Conservation (phyloP, 2,888 invertebrate genomes). For the Timema podura region DNA sequence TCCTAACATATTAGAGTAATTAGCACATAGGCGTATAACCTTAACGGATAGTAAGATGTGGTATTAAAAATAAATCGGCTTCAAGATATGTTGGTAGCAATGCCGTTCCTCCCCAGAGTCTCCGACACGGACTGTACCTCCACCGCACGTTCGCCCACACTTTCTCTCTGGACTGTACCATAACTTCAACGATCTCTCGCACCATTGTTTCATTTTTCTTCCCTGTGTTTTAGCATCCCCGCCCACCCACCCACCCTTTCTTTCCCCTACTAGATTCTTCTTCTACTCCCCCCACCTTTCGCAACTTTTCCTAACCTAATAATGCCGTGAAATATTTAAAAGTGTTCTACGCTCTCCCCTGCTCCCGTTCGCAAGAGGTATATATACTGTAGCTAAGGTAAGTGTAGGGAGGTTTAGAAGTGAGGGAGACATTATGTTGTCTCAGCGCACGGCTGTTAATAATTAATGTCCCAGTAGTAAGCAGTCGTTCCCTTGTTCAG, state of each 20-base stretch:
- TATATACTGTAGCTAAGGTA: background rate
- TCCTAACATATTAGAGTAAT: too few relatives aligned
- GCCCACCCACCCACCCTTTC: background rate
- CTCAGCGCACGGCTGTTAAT: background rate
- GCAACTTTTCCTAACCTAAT: conserved; percentile 25
- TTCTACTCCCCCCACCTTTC: background rate
- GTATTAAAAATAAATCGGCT: too few relatives aligned
- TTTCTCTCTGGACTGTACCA: too few relatives aligned
- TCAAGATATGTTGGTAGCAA: too few relatives aligned
- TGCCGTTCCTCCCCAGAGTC: too few relatives aligned
- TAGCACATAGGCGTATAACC: too few relatives aligned
- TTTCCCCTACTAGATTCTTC: background rate
- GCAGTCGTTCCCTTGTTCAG: too few relatives aligned
- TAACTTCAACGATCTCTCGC: too few relatives aligned
- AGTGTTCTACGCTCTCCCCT: conserved; percentile 12
- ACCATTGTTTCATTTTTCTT: conserved; percentile 4
- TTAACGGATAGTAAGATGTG: too few relatives aligned
- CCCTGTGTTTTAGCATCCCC: background rate
- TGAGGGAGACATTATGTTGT: background rate
- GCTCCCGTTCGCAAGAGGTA: background rate
- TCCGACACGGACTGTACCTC: too few relatives aligned
- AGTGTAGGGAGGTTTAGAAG: background rate
- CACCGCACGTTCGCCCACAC: too few relatives aligned
- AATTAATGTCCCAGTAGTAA: background rate
- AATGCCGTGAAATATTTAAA: conserved; percentile 27